Evolutionary conservation across 2,888 invertebrate genomes (phyloP).

Genomic region (Mellilla xanthometata): DNA sequence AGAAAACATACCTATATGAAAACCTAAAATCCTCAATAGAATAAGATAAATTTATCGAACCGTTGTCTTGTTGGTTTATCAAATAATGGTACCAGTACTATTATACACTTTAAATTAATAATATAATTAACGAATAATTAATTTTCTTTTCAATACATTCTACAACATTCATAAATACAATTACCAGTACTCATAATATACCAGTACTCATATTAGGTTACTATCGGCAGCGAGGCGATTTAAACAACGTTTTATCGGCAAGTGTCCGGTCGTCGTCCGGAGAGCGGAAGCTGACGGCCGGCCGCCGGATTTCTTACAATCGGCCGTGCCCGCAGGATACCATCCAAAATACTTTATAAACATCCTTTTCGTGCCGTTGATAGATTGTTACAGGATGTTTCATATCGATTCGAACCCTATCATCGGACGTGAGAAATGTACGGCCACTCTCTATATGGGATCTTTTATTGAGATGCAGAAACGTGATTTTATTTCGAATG

Average conservation of each 20-base stretch:
- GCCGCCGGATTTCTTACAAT: constrained; percentile 53
- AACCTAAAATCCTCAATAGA: too few relatives aligned
- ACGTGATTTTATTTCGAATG: constrained; percentile 16
- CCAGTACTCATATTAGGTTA: constrained; percentile 18
- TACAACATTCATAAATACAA: too few relatives aligned
- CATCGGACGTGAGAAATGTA: constrained; percentile 43
- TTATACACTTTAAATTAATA: too few relatives aligned
- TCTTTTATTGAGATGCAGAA: constrained; percentile 22
- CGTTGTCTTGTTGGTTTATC: too few relatives aligned
- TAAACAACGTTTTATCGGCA: constrained; percentile 26
- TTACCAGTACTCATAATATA: too few relatives aligned
- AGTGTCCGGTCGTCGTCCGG: constrained; percentile 42
- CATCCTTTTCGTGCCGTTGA: constrained; percentile 52
- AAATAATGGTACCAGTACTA: too few relatives aligned
- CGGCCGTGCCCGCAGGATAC: constrained; percentile 58
- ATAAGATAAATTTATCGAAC: too few relatives aligned
- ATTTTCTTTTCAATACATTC: too few relatives aligned
- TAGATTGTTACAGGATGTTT: constrained; percentile 63
- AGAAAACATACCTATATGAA: too few relatives aligned
- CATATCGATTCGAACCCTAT: constrained; percentile 57
- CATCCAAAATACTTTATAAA: constrained; percentile 60
- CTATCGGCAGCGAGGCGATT: constrained; percentile 25
- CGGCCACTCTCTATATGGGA: constrained; percentile 17
- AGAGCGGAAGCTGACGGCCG: constrained; percentile 58
- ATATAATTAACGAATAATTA: too few relatives aligned